Base-by-base conservation (phyloP, 1,140 invertebrate genomes). In the Ips typographus region DNA sequence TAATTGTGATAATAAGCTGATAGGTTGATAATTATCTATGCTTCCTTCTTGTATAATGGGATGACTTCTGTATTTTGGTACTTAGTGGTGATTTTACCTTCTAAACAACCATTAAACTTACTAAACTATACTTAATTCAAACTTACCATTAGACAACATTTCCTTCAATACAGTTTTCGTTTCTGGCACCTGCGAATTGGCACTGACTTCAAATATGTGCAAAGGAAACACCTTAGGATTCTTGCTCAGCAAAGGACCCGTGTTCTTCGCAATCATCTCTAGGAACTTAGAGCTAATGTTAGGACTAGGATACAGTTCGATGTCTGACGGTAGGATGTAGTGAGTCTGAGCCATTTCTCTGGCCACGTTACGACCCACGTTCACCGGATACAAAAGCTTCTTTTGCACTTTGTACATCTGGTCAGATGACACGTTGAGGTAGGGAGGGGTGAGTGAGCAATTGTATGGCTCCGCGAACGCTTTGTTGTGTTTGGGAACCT, bases 241-340 rank as follows among this genome's bases (percentile, higher is more conserved):
- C 36, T 84, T 85, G 56, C 84, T 86, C 42, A 83, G 79, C 44
- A 93, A 79, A 42, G 89, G 88, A 22, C 85, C 84, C 38, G 85
- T 84, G 74, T 94, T 89, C 71, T 84, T 84, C 2, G 89, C 87
- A 57, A 94, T 88, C 91, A 94, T 92, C 72, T 92, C 90, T 41
- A 94, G 83, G 77, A 94, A 94, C 74, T 88, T 87, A 3, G 84
- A 82, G 36, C 90, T 89, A 65, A 94, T 78, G 74, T 90, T 87
- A 7, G 91, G 90, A 83, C 89, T 94, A 8, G 94, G 93, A 80
- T 94, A 94, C 47, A 95, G 84, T 79, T 95, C 93, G 72, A 94
- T 93, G 78, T 95, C 94, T 7, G 92, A 93, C 3, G 93, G 89
- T 66, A 96, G 84, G 44, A 97, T 85, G 79, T 90, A 94, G 78